Conservation (phyloP, 2,113 vertebrate species). For the Buteo buteo region DNA sequence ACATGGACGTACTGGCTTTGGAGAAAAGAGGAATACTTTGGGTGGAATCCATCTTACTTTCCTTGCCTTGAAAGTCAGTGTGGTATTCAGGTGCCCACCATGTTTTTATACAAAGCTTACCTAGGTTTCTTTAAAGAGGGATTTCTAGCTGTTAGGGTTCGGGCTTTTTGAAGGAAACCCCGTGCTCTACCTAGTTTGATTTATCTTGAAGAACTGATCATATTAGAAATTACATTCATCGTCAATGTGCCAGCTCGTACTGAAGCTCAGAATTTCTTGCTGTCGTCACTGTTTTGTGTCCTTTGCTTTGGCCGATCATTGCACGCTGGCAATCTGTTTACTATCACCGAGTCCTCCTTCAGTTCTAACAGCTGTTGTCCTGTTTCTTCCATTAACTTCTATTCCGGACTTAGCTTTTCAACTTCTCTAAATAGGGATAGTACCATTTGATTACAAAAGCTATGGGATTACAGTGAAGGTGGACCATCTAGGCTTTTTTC, state of each 20-base stretch:
- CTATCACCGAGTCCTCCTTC: background rate
- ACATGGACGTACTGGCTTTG: background rate
- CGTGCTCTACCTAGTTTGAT: background rate
- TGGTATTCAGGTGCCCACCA: background rate
- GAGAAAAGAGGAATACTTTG: background rate
- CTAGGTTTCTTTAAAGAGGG: background rate
- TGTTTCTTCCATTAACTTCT: background rate
- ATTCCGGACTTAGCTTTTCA: background rate
- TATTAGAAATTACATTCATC: background rate
- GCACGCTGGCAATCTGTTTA: background rate
- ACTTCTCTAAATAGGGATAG: background rate
- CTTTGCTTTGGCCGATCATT: background rate
- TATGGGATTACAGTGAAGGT: background rate
- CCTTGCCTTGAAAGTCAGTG: background rate
- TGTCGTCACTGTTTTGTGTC: background rate
- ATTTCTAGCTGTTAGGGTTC: background rate
- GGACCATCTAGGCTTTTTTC: background rate
- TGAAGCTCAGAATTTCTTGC: background rate
- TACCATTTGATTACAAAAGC: background rate
- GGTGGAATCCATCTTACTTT: background rate
- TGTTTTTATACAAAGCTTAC: background rate
- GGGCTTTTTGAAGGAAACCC: background rate
- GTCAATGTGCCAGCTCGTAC: background rate
- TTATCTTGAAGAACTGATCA: background rate
- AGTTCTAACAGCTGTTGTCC: background rate